Evolutionary conservation across 2,888 invertebrate genomes (phyloP).

Genomic region (Drosophila barbarae): DNA sequence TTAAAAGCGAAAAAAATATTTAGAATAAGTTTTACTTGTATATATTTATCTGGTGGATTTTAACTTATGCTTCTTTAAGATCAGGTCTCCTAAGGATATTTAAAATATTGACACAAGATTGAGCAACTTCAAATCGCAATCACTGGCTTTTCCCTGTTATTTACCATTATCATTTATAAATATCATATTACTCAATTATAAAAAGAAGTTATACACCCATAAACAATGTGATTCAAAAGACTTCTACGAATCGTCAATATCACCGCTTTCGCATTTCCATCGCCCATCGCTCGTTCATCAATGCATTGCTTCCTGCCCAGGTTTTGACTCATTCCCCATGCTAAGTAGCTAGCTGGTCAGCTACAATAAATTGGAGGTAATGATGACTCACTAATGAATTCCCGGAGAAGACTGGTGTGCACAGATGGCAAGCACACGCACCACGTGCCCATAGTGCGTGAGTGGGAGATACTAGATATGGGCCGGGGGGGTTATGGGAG

Average conservation of each 20-base stretch:
- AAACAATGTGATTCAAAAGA: conserved; percentile 12
- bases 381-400: conserved; percentile 42
- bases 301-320: conserved; percentile 30
- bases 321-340: conserved; percentile 31
- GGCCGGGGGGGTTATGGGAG: conserved; percentile 8
- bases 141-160: background rate
- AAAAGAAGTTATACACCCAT: background rate
- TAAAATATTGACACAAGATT: no score
- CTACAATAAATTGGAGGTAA: conserved; percentile 21
- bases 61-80: no score
- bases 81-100: no score
- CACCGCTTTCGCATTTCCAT: conserved; percentile 7
- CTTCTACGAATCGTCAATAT: conserved; percentile 3
- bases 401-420: conserved; percentile 27
- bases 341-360: conserved; percentile 20
- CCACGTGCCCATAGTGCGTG: conserved; percentile 32
- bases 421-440: conserved; percentile 14
- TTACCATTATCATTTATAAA: background rate
- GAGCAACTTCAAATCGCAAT: background rate
- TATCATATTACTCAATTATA: conserved; percentile 1
- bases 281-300: conserved; percentile 6
- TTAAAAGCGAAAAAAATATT: background rate
- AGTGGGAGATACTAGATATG: background rate
- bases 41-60: no score
- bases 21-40: no score